A percentile compares a stretch with the other conserved stretches of the same genome.
Evolutionary conservation across 2,113 vertebrate genomes (phyloP).

Genomic region (Hippocampus barbouri): DNA sequence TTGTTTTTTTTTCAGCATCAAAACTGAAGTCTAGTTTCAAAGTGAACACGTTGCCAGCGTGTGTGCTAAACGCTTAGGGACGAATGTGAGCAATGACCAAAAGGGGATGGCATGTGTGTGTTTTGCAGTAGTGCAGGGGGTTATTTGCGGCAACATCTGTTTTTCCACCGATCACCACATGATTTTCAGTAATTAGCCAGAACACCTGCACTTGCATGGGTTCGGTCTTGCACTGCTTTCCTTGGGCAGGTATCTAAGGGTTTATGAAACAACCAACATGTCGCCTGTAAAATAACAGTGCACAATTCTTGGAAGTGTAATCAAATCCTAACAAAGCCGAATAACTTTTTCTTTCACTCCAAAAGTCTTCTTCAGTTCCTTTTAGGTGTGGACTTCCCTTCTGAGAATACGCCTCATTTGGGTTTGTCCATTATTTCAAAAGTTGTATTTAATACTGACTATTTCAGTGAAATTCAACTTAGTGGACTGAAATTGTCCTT

Average conservation of each 20-base stretch:
- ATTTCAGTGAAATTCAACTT: no score
- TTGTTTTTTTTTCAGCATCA: conserved; percentile 43
- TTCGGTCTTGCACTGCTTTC: conserved; percentile 48
- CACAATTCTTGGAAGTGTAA: not conserved
- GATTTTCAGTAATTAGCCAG: conserved; percentile 67
- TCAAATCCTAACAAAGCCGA: not conserved
- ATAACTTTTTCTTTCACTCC: not conserved
- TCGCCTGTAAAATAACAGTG: not conserved
- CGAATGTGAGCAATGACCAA: conserved; percentile 19
- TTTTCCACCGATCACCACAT: conserved; percentile 60
- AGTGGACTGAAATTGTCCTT: no score
- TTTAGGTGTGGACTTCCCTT: not conserved
- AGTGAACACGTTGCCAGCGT: conserved; percentile 33
- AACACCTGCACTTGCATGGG: conserved; percentile 51
- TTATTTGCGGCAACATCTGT: conserved; percentile 66
- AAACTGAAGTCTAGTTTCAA: conserved; percentile 31
- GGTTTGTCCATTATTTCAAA: not conserved
- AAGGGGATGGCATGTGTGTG: not conserved
- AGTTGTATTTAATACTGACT: not conserved
- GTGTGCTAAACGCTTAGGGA: conserved; percentile 35
- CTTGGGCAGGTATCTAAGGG: conserved; percentile 50
- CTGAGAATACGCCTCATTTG: not conserved
- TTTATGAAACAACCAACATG: conserved; percentile 34
- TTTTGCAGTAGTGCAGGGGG: not conserved
- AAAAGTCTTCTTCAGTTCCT: not conserved